Conservation (phyloP, 2,113 vertebrate species). For the Phaethon lepturus region DNA sequence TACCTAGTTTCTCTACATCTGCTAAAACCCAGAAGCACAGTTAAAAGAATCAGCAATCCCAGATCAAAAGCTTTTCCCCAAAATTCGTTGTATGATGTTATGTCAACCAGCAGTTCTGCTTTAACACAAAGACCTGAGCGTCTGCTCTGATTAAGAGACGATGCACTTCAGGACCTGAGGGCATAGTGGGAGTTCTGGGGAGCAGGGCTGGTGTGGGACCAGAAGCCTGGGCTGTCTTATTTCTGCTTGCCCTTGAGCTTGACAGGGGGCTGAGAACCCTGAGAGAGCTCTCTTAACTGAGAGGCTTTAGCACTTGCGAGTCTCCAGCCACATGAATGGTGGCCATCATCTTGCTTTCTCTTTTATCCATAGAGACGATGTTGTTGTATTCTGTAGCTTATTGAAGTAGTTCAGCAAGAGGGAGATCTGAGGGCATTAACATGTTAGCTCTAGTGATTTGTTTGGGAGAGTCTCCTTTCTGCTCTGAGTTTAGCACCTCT, state of each 20-base stretch:
- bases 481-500: background rate
- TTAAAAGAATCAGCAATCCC: background rate
- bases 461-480: background rate
- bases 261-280: background rate
- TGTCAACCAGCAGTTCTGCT: background rate
- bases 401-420: background rate
- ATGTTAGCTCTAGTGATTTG: background rate
- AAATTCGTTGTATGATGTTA: background rate
- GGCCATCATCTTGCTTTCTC: background rate
- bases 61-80: background rate
- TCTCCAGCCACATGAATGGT: background rate
- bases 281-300: background rate
- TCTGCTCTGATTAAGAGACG: background rate
- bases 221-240: background rate
- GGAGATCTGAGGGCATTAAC: background rate
- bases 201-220: background rate
- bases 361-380: background rate
- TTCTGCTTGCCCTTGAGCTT: background rate
- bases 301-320: background rate
- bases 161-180: background rate
- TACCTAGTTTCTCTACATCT: background rate
- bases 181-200: background rate
- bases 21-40: background rate
- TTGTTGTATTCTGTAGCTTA: background rate
- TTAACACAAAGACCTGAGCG: background rate